These are phyloP conservation scores for Acronicta psi DNA, from an alignment of 2,888 invertebrate genomes.

Conservation along the genomic window DNA sequence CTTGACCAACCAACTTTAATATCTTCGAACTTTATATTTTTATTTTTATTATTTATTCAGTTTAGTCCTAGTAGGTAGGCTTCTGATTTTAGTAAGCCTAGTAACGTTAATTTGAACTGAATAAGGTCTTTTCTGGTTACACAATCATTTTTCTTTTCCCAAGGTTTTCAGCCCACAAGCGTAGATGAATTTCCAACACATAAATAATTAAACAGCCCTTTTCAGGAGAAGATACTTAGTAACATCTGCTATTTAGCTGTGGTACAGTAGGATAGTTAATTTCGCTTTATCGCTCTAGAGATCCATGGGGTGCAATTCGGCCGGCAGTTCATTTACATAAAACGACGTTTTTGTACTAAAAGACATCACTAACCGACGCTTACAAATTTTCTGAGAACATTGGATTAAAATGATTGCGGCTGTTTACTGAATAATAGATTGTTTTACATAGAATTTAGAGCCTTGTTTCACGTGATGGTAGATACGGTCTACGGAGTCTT, in stretches of 20 bases:
- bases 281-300: conserved; percentile 51
- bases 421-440: conserved; percentile 50
- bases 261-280: conserved; percentile 58
- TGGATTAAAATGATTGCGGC: conserved; percentile 45
- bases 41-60: too few relatives aligned
- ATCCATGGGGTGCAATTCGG: conserved; percentile 54
- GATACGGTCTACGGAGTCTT: conserved; percentile 4
- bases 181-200: background rate
- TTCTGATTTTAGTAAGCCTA: too few relatives aligned
- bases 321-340: conserved; percentile 56
- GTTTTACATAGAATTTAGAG: conserved; percentile 41
- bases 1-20: too few relatives aligned
- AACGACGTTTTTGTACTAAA: conserved; percentile 52
- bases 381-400: conserved; percentile 41
- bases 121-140: background rate
- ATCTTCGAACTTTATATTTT: too few relatives aligned
- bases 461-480: conserved; percentile 23
- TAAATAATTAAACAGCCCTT: conserved; percentile 16
- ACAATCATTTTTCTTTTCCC: background rate
- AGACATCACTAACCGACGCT: conserved; percentile 52
- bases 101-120: too few relatives aligned
- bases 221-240: conserved; percentile 18
- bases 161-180: background rate
- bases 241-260: conserved; percentile 44
- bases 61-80: too few relatives aligned